Base-by-base conservation (phyloP, 2,888 invertebrate species). In the Dromius quadrimaculatus region DNA sequence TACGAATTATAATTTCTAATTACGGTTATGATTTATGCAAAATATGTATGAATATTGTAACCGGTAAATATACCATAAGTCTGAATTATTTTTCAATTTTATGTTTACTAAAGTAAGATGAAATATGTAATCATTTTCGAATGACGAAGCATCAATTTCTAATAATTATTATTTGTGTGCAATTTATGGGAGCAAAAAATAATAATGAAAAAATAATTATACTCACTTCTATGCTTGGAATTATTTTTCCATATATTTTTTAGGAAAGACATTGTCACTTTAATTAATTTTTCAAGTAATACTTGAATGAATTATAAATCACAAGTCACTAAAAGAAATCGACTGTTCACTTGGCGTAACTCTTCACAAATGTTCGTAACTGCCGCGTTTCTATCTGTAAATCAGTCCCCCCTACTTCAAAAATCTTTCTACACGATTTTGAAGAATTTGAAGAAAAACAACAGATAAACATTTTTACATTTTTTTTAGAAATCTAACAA, bases 141-240 rank as follows among this genome's bases (percentile, higher is more conserved):
- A 13, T 11, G 2, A 38, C n/a, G n/a, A n/a, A n/a, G n/a, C n/a
- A n/a, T n/a, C n/a, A n/a, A n/a, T n/a, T n/a, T n/a, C n/a, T n/a
- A n/a, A n/a, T n/a, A n/a, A n/a, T n/a, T n/a, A n/a, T n/a, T n/a
- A n/a, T n/a, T n/a, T n/a, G n/a, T n/a, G n/a, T n/a, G n/a, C n/a
- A n/a, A n/a, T n/a, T n/a, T n/a, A 41, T 8, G 38, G 2, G 5
- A 38, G 1, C 13, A 15, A 41, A 19, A 19, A 45, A 45, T 45
- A 20, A 45, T 45, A 3, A 32, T 47, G 32, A 47, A 11, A 65
- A 43, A 23, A 28, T 36, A 11, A 32, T 22, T 50, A n/a, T 17
- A 87, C 89, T 89, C 79, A 89, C 89, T 89, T 85, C 88, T 88
- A 76, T 89, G 89, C 76, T 88, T 89, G 11, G 89, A 87, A 80